Base-by-base conservation (phyloP, 2,888 invertebrate genomes). In the Archaeoteleia sp. region DNA sequence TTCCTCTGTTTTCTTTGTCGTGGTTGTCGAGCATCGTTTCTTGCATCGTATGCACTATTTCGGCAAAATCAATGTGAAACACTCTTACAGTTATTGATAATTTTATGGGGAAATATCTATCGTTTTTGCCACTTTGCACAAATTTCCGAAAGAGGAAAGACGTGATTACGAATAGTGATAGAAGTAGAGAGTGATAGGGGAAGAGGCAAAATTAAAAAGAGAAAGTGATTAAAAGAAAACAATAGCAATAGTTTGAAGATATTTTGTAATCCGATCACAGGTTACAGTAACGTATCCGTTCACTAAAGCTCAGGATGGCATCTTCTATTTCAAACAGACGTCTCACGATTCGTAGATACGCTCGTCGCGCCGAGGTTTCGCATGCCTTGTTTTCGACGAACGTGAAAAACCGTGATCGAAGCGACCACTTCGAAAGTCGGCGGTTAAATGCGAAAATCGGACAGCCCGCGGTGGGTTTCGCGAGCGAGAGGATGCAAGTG, bases 381-480 rank as follows among this genome's bases (percentile, higher is more conserved):
- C 61, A 67, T 67, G 49, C 43, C 48, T 61, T 45, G 60, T 43
- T 35, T 51, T 25, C 15, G 53, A 25, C 40, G 42, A 48, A 62
- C 55, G 57, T 55, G 43, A 29, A 45, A 57, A 46, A 42, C 66
- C 66, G 65, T 70, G 63, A 71, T 66, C 74, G 76, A 74, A 77
- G 75, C 74, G 74, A 72, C 74, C 77, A 76, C 76, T 76, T 73
- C 74, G 79, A 78, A 74, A 76, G 80, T 74, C 81, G 77, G 70
- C 79, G 79, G 77, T 79, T 79, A 76, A 82, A 79, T 82, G 82
- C 78, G 75, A 78, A 62, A 72, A 70, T 63, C 57, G 60, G 55
- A 66, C 27, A 40, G 68, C 40, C 48, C 53, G 51, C 37, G 35
- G 39, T 32, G 30, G 49, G 55, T 61, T 34, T 35, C 49, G 67